These are phyloP conservation scores for Margarornis squamiger DNA, from an alignment of 2,797 vertebrate species.

Conservation along the genomic window DNA sequence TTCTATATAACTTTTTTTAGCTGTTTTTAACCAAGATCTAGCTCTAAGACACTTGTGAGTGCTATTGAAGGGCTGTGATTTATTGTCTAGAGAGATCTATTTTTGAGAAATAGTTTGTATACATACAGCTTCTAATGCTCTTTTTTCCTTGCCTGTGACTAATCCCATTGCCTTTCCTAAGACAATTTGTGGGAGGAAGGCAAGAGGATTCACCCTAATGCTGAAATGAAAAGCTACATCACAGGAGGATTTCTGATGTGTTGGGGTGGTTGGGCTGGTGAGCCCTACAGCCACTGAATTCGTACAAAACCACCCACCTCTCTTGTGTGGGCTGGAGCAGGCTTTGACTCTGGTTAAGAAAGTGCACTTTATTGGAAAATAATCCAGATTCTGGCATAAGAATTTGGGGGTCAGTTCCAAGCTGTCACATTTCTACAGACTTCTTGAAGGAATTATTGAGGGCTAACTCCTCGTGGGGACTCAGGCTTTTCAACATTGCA, in stretches of 20 bases:
- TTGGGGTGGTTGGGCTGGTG: not conserved
- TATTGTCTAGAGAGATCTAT: not conserved
- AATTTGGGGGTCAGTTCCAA: not conserved
- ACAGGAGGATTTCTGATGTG: not conserved
- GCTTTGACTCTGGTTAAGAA: not conserved
- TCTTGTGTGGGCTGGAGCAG: not conserved
- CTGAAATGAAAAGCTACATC: not conserved
- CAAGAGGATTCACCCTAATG: not conserved
- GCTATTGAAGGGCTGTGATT: not conserved
- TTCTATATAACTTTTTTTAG: not conserved
- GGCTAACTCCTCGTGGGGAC: not conserved
- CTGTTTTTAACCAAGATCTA: not conserved
- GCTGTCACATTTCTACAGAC: not conserved
- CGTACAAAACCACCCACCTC: not conserved
- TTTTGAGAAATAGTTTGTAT: slow-evolving; percentile 44
- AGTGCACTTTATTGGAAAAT: not conserved
- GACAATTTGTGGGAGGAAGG: slow-evolving; percentile 38
- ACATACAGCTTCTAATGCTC: not conserved
- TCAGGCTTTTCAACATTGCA: not conserved
- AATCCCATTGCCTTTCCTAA: slow-evolving; percentile 30
- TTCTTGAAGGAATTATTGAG: not conserved
- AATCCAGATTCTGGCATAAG: not conserved
- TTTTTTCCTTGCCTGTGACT: slow-evolving; percentile 41
- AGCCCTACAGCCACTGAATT: not conserved
- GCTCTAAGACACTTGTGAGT: not conserved